These are phyloP conservation scores for Melanophora roralis DNA, from an alignment of 2,888 invertebrate genomes.

Conservation along the genomic window DNA sequence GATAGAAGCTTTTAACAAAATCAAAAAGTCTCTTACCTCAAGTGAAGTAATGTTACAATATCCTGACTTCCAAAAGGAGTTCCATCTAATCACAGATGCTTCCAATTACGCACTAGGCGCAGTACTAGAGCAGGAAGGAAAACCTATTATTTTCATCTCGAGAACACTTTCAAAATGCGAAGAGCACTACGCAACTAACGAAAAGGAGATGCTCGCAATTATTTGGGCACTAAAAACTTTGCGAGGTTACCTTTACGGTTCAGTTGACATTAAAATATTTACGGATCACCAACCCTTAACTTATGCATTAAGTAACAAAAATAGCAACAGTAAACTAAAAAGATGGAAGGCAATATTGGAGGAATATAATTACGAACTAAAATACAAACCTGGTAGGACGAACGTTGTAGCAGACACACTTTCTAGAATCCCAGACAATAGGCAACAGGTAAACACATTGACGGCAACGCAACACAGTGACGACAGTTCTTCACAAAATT, in stretches of 20 bases:
- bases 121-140: conserved; percentile 20
- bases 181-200: conserved; percentile 45
- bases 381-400: not conserved
- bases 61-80: conserved; percentile 18
- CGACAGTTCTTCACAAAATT: not conserved
- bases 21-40: not conserved
- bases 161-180: conserved; percentile 37
- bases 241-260: conserved; percentile 29
- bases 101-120: conserved; percentile 16
- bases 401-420: conserved; percentile 15
- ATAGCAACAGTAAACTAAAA: conserved; percentile 7
- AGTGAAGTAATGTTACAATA: conserved; percentile 14
- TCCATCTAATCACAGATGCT: conserved; percentile 16
- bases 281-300: conserved; percentile 1
- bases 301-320: conserved; percentile 5
- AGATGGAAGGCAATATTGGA: conserved; percentile 12
- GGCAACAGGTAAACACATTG: not conserved
- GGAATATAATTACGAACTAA: conserved; percentile 22
- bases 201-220: conserved; percentile 18
- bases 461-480: not conserved
- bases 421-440: not conserved
- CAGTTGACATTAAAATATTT: not conserved
- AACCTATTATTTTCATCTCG: conserved; percentile 42
- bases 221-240: conserved; percentile 17
- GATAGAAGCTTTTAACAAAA: not conserved